Evolutionary conservation across 2,113 vertebrate species (phyloP), one percentile per base, ranked within the genome.

Genomic region (Hydrochoerus hydrochaeris): DNA sequence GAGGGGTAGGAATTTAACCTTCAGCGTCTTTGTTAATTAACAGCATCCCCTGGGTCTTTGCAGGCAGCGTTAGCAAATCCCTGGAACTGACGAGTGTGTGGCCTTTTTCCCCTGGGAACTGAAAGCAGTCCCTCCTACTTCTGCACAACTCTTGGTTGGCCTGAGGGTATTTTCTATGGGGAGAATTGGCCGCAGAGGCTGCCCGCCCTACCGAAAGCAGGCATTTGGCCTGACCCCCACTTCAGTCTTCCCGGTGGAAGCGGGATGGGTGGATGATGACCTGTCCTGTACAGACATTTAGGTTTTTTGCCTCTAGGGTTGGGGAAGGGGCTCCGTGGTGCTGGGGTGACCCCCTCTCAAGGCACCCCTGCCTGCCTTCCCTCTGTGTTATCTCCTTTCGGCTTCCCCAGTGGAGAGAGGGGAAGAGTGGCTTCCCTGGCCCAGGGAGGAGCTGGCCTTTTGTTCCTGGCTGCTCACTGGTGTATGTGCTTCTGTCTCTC

Each of bases 401-500:
- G 67, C 54, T 92, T 91, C 38, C 30, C 62, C 63, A 87, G 75
- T 17, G 22, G 52, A 92, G 82, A 49, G 32, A 20, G 8, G 87
- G 62, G 52, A 73, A 81, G 90, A 90, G 57, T 44, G 46, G 30
- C 24, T 41, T 19, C 16, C 22, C 9, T 35, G 11, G 41, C 38
- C 49, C 46, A 52, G 58, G 60, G 46, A 77, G 65, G 57, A 54
- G 62, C 83, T 32, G 41, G 35, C 30, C 58, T 71, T 13, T 54
- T 14, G 44, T 49, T 65, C 80, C 57, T 81, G n/a, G 32, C 88
- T 80, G 81, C 91, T 92, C 80, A 97, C 82, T n/a, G 28, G 62
- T 32, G 81, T 81, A 83, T 97, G 44, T 83, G 67, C 95, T 97
- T 94, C 94, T 54, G 54, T 98, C 46, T 75, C 63, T 65, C 65